Percentiles rank a stretch among this genome's conserved stretches.
Evolutionary conservation across 2,113 vertebrate species (phyloP).

Genomic region (Platysteira castanea): DNA sequence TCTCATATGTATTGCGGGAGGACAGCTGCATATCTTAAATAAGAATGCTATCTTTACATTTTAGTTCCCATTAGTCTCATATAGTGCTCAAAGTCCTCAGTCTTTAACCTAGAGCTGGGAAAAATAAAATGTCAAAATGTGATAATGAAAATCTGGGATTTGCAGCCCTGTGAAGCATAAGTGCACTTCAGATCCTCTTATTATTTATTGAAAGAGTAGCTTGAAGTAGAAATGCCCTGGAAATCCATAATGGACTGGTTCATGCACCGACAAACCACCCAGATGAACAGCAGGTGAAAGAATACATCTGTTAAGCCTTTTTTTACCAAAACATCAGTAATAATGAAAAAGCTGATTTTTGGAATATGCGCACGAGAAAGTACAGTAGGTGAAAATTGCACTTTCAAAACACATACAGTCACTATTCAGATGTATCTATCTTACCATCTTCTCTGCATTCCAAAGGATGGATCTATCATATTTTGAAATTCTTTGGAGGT

Average conservation of each 20-base stretch:
- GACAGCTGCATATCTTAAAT: not conserved
- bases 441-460: not conserved
- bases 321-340: not conserved
- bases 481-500: not conserved
- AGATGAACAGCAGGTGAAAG: not conserved
- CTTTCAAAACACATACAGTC: not conserved
- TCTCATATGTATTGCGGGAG: not conserved
- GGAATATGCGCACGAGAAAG: not conserved
- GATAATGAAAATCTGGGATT: constrained; percentile 8
- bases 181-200: constrained; percentile 8
- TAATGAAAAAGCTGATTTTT: not conserved
- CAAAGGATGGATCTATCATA: not conserved
- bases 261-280: not conserved
- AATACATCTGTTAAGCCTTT: not conserved
- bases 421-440: not conserved
- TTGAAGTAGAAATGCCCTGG: constrained; percentile 17
- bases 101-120: not conserved
- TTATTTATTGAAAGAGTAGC: constrained; percentile 35
- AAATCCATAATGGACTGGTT: constrained; percentile 13
- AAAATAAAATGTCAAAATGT: constrained; percentile 18
- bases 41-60: not conserved
- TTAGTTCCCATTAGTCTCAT: not conserved
- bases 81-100: not conserved
- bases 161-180: not conserved
- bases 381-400: not conserved